Conservation (phyloP, 2,797 vertebrate genomes). For the Neosalanx taihuensis region DNA sequence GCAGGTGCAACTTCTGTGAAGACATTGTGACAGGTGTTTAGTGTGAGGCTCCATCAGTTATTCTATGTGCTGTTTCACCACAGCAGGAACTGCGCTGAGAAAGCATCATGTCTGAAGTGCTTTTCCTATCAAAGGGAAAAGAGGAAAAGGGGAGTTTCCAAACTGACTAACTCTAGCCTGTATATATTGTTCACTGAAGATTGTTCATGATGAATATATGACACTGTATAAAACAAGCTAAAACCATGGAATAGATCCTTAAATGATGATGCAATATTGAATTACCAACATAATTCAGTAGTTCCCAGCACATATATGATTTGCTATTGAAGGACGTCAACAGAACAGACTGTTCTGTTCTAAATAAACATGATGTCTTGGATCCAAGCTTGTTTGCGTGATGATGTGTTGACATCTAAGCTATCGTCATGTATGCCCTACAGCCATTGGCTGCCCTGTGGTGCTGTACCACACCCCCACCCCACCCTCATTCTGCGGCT, state of each 20-base stretch:
- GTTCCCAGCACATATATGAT: neutral
- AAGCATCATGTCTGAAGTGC: neutral
- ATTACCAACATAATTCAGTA: neutral
- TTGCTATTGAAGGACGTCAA: slow-evolving; percentile 26
- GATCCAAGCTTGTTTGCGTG: slow-evolving; percentile 46
- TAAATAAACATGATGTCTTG: slow-evolving; percentile 32
- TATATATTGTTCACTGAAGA: too few relatives aligned
- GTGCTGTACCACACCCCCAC: neutral
- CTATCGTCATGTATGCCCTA: too few relatives aligned
- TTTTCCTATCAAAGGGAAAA: neutral
- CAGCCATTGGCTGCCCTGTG: too few relatives aligned
- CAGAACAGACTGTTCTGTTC: slow-evolving; percentile 56
- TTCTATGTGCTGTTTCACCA: neutral
- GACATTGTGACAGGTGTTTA: neutral
- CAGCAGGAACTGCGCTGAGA: neutral
- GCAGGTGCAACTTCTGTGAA: slow-evolving; percentile 16
- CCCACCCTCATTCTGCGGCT: slow-evolving; percentile 12
- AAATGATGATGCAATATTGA: neutral
- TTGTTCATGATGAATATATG: too few relatives aligned
- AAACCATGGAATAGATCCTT: neutral
- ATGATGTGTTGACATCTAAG: slow-evolving; percentile 40
- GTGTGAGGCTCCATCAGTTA: neutral
- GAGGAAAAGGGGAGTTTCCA: too few relatives aligned
- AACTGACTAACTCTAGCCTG: too few relatives aligned
- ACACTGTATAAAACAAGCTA: neutral